These are phyloP conservation scores for Natator depressus DNA, from an alignment of 2,113 vertebrate genomes.

Conservation along the genomic window DNA sequence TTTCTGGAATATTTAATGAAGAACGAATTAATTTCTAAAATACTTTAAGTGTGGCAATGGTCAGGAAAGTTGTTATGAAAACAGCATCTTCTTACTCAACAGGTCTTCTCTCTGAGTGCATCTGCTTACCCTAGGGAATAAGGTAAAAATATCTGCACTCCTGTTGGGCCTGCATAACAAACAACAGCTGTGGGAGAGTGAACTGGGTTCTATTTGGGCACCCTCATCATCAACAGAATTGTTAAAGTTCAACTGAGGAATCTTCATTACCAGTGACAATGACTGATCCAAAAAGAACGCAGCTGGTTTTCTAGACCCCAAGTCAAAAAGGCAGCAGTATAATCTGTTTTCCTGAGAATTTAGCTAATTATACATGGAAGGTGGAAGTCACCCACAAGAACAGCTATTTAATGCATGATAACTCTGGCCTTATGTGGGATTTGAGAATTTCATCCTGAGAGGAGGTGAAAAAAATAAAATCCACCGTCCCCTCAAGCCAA, in stretches of 20 bases:
- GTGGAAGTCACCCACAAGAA: background rate
- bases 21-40: background rate
- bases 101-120: fast-evolving
- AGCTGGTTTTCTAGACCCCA: background rate
- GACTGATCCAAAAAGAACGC: background rate
- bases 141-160: background rate
- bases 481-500: background rate
- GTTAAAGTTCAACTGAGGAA: fast-evolving
- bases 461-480: background rate
- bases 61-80: background rate
- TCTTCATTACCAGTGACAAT: background rate
- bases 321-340: background rate
- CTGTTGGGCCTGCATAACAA: background rate
- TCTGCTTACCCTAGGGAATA: background rate
- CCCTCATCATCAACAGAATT: background rate
- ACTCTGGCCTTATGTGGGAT: background rate
- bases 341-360: background rate
- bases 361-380: background rate
- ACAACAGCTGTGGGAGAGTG: background rate
- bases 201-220: background rate
- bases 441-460: background rate
- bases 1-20: slow-evolving; percentile 27
- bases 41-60: background rate
- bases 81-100: background rate
- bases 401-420: background rate